phyloP scores from a whole-genome alignment of 2,888 invertebrate species.

The Tenthredo scrophulariae region DNA sequence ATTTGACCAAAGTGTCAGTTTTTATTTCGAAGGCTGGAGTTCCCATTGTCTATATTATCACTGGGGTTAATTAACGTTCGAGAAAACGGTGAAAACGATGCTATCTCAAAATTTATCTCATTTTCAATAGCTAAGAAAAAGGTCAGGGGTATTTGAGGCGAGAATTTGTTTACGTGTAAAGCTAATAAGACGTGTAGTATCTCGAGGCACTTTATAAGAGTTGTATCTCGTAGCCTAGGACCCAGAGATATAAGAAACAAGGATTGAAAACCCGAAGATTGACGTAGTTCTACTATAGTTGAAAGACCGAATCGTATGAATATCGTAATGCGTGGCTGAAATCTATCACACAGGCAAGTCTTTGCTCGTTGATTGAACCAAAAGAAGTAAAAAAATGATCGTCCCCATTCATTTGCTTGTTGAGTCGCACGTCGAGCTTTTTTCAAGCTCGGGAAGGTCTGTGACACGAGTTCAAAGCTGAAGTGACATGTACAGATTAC shows the following conservation, averaged over 20 bases:
- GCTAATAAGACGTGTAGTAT: not conserved
- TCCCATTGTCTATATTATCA: not conserved
- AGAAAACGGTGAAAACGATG: not conserved
- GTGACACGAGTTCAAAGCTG: not conserved
- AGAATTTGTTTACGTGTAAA: constrained; percentile 3
- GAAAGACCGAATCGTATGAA: constrained; percentile 2
- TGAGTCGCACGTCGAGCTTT: constrained; percentile 26
- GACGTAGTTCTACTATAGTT: constrained; percentile 12
- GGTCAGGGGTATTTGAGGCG: not conserved
- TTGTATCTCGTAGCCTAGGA: not conserved
- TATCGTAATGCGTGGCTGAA: not conserved
- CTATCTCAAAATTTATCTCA: constrained; percentile 1
- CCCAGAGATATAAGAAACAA: not conserved
- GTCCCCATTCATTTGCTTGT: constrained; percentile 18
- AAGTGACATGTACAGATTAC: constrained; percentile 14
- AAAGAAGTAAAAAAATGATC: constrained; percentile 26
- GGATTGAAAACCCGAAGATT: constrained; percentile 35
- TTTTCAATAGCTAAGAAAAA: not conserved
- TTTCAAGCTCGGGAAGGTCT: not conserved
- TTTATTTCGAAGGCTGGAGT: not conserved
- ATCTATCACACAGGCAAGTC: not conserved
- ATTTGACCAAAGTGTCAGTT: not conserved
- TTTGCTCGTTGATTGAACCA: constrained; percentile 21
- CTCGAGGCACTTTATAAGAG: not conserved
- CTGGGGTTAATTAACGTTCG: not conserved